These are phyloP conservation scores for Zoanthus solanderi DNA, from an alignment of 92 coral and sea anemone species.

Conservation along the genomic window DNA sequence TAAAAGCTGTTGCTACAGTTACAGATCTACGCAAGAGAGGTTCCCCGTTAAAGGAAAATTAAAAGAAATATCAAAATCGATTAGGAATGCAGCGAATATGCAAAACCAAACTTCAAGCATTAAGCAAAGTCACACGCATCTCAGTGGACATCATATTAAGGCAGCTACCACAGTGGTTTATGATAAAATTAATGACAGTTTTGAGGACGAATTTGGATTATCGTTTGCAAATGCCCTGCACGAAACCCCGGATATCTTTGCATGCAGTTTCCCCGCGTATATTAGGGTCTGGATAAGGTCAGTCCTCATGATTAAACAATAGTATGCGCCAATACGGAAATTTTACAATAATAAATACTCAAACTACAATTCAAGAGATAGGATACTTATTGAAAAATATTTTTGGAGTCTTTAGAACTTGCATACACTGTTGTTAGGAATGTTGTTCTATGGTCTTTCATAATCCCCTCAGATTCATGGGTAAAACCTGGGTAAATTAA, in stretches of 20 bases:
- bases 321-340: no score
- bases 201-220: not conserved
- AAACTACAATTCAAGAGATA: not conserved
- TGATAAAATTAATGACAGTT: constrained; percentile 9
- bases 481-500: not conserved
- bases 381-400: not conserved
- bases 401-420: not conserved
- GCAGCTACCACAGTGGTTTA: not conserved
- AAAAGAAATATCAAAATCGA: no score
- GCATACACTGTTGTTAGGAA: not conserved
- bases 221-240: not conserved
- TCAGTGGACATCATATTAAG: not conserved
- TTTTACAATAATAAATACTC: not conserved
- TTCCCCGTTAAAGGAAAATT: not conserved
- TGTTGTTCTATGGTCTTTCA: not conserved
- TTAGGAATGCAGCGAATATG: no score
- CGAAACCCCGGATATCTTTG: not conserved
- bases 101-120: no score
- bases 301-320: no score
- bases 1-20: constrained; percentile 6
- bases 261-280: no score
- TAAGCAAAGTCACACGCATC: no score
- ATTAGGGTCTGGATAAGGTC: no score
- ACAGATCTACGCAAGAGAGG: not conserved
- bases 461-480: not conserved